phyloP scores from a whole-genome alignment of 1,140 invertebrate species.

The Sycophila sp. region DNA sequence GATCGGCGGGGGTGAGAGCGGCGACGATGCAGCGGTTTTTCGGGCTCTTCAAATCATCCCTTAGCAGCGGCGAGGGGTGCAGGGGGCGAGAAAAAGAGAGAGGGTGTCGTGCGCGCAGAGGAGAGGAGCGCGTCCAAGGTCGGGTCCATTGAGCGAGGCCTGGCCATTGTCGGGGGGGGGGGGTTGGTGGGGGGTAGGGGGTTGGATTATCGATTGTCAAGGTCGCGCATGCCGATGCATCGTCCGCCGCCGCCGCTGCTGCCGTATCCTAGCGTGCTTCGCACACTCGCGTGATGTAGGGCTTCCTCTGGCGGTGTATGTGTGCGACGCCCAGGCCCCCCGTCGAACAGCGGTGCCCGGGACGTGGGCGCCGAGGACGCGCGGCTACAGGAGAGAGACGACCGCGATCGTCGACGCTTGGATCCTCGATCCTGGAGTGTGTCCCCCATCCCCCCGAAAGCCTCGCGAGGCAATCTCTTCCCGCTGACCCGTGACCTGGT shows the following conservation, averaged over 20 bases:
- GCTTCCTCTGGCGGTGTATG: too few relatives aligned
- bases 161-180: conserved; percentile 22
- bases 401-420: too few relatives aligned
- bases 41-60: background rate
- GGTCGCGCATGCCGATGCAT: conserved; percentile 39
- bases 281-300: background rate
- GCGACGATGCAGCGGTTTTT: background rate
- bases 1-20: too few relatives aligned
- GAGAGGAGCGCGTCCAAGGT: conserved; percentile 17
- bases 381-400: background rate
- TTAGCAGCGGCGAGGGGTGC: too few relatives aligned
- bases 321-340: too few relatives aligned
- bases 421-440: too few relatives aligned
- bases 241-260: conserved; percentile 18
- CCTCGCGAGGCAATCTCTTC: too few relatives aligned
- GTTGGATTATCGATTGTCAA: conserved; percentile 40
- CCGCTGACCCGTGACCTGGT: too few relatives aligned
- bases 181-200: background rate
- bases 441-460: too few relatives aligned
- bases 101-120: background rate
- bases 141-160: conserved; percentile 38
- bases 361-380: background rate
- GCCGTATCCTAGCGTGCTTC: conserved; percentile 8
- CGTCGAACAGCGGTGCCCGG: background rate
- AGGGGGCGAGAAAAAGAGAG: background rate